These are phyloP conservation scores for Peromyscus eremicus DNA, from an alignment of 2,797 vertebrate genomes.

Conservation along the genomic window DNA sequence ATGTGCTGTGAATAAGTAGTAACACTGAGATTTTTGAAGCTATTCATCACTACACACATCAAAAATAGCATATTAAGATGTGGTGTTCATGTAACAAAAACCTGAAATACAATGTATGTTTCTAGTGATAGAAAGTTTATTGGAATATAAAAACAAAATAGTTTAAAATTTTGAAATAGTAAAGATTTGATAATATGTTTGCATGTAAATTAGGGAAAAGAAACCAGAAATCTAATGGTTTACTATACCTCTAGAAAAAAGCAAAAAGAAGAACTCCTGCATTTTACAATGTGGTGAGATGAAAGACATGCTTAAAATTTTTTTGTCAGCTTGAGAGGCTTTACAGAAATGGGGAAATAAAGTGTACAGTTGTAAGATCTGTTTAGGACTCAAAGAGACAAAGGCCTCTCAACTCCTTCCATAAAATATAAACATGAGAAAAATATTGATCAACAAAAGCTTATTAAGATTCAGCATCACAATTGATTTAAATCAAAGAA, in stretches of 20 bases:
- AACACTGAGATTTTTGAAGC: neutral
- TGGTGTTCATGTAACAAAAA: neutral
- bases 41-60: neutral
- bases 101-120: neutral
- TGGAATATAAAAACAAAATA: neutral
- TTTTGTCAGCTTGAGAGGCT: neutral
- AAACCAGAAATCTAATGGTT: neutral
- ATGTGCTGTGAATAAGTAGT: neutral
- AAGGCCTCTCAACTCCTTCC: neutral
- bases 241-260: neutral
- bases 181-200: neutral
- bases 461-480: neutral
- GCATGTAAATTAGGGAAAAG: neutral
- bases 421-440: neutral
- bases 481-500: constrained; percentile 32
- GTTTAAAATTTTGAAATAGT: constrained; percentile 9
- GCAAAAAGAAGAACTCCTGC: neutral
- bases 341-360: neutral
- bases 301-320: neutral
- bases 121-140: neutral
- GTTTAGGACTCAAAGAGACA: neutral
- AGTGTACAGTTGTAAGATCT: neutral
- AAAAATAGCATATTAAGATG: neutral
- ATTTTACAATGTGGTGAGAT: neutral
- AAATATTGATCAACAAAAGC: neutral